Conservation (phyloP, 2,113 vertebrate genomes). For the Daboia siamensis region DNA sequence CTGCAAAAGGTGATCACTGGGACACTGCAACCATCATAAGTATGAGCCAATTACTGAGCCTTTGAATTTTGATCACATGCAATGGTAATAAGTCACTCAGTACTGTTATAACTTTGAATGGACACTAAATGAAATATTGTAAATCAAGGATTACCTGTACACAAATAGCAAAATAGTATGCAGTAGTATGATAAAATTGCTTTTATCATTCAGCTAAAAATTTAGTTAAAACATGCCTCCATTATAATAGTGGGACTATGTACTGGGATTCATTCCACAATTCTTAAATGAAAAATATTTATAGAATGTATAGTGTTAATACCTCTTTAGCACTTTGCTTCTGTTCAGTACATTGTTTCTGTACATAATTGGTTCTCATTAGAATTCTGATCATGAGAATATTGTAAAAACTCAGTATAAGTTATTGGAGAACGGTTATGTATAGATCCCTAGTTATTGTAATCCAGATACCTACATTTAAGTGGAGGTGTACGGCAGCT, state of each 20-base stretch:
- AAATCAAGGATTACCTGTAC: no score
- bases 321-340: neutral
- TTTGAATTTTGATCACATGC: no score
- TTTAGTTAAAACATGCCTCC: neutral
- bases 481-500: slow-evolving; percentile 13
- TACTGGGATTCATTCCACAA: neutral
- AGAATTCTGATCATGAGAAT: neutral
- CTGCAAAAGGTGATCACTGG: no score
- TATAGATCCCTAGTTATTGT: neutral
- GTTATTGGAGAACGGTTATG: neutral
- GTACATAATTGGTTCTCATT: neutral
- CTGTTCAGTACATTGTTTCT: neutral
- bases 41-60: no score
- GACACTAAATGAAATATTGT: no score
- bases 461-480: neutral
- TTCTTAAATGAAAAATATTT: neutral
- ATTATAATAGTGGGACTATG: neutral
- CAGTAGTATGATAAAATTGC: neutral
- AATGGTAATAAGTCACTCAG: no score
- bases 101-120: no score
- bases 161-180: neutral
- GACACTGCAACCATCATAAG: no score
- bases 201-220: neutral
- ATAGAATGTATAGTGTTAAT: neutral
- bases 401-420: neutral